Percentiles rank a stretch among this genome's conserved stretches.
Conservation (phyloP, 2,113 vertebrate genomes). For the Xenus cinereus region DNA sequence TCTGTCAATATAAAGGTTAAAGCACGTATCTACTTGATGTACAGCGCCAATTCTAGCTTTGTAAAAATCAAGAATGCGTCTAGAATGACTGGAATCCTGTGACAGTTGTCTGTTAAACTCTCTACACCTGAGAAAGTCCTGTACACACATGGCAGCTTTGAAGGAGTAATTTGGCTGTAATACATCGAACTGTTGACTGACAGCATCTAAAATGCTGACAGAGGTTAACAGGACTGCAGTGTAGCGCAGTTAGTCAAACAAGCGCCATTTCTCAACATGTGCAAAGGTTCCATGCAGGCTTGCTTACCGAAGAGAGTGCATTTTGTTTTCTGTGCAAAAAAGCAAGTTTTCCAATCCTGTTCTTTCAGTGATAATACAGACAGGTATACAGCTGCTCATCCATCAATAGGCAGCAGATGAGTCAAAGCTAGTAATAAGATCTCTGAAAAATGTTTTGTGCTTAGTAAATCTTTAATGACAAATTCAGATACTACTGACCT, state of each 20-base stretch:
- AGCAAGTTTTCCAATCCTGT: neutral
- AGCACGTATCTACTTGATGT: neutral
- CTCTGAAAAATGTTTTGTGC: neutral
- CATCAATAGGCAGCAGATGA: neutral
- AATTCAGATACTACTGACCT: neutral
- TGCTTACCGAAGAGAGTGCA: neutral
- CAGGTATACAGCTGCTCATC: neutral
- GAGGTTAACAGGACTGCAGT: neutral
- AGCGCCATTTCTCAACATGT: neutral
- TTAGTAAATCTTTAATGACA: neutral
- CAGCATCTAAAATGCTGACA: neutral
- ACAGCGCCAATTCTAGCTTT: neutral
- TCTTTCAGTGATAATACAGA: neutral
- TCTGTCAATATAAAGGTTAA: neutral
- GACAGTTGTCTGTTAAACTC: neutral
- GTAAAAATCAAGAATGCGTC: neutral
- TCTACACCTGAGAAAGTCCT: neutral
- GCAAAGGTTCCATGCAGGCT: neutral
- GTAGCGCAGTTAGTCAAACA: neutral
- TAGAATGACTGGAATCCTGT: neutral
- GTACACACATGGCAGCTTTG: neutral
- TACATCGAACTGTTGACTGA: neutral
- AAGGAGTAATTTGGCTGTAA: neutral
- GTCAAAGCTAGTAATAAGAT: neutral
- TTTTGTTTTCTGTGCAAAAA: neutral